Evolutionary conservation across 2,113 vertebrate species (phyloP), one percentile per base, ranked within the genome.

Genomic region (Tragelaphus strepsiceros): DNA sequence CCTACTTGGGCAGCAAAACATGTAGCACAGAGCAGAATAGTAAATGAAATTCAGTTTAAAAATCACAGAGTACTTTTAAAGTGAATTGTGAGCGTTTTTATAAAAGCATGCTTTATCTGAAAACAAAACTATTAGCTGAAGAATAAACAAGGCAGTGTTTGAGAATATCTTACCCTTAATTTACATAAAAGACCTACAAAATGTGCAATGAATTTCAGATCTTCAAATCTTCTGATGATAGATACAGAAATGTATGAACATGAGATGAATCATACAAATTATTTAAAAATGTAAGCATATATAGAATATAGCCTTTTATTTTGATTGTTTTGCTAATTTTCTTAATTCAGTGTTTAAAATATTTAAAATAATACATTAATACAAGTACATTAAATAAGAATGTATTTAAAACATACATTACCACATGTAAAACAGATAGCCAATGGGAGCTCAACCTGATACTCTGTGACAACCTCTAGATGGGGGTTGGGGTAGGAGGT

Each of bases 1-100:
- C 91, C 97, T 98, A 92, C 97, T 98, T 98, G 83, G 97, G 93
- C 97, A 98, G 98, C 97, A 98, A 90, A 98, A 96, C 96, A 98
- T 98, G 87, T 88, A 96, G 84, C 32, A 85, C 4, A 94, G 97
- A 96, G 85, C 56, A 98, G 94, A 98, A 92, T 93, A 98, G 96
- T 96, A 98, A 98, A 97, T 80, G 98, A 97, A 95, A 97, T 93
- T 97, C 97, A 94, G 93, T 95, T 26, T 77, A 96, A 96, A 98
- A 97, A 97, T 98, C 95, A 98, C 80, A 96, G 93, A 92, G 62
- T 82, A 77, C 97, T 98, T 89, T 96, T 94, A 96, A 97, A 97
- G 90, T 35, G 74, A 96, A 97, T 0, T 95, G 39, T 96, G 93
- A 94, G 67, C 86, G 89, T 95, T 98, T 98, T 98, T 96, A 88